Evolutionary conservation across 53 echinoderm and acorn worm species (phyloP).

Genomic region (Echinarachnius parma): DNA sequence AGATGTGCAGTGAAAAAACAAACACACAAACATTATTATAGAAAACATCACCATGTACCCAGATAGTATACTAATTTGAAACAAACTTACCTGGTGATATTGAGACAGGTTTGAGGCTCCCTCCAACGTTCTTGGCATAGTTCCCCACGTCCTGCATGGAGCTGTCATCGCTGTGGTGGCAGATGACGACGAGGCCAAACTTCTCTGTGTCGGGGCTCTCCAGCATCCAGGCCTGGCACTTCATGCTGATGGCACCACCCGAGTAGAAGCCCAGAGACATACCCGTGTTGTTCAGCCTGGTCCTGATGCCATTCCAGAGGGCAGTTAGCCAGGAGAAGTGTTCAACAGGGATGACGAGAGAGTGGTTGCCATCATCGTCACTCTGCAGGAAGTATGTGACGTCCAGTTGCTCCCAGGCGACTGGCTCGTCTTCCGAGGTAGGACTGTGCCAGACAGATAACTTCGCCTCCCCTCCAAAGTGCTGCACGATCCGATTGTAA

Average conservation of each 20-base stretch:
- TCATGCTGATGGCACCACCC: slow-evolving; percentile 82
- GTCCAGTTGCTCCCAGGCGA: slow-evolving; percentile 67
- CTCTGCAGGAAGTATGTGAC: slow-evolving; percentile 42
- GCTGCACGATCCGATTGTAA: slow-evolving; percentile 68
- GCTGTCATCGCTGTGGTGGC: slow-evolving; percentile 72
- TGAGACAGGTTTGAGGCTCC: slow-evolving; percentile 88
- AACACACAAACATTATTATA: no score
- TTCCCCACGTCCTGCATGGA: slow-evolving; percentile 92
- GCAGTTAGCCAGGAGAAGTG: slow-evolving; percentile 90
- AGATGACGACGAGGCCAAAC: slow-evolving; percentile 92
- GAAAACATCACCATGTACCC: no score
- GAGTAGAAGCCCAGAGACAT: slow-evolving; percentile 69
- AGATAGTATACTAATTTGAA: no score
- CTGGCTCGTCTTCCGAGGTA: slow-evolving; percentile 76
- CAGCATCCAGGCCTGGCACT: slow-evolving; percentile 98
- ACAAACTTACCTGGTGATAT: slow-evolving; percentile 85
- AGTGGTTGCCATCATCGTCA: slow-evolving; percentile 65
- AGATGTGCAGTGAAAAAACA: no score
- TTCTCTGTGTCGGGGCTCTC: slow-evolving; percentile 81
- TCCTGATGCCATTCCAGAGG: slow-evolving; percentile 74
- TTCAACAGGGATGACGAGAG: slow-evolving; percentile 62
- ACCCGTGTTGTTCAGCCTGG: slow-evolving; percentile 58
- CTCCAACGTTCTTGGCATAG: slow-evolving; percentile 90
- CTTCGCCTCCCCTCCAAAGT: slow-evolving; percentile 74
- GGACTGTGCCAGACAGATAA: slow-evolving; percentile 89